These are phyloP conservation scores for Mionectes macconnelli DNA, from an alignment of 2,113 vertebrate species.

Conservation along the genomic window DNA sequence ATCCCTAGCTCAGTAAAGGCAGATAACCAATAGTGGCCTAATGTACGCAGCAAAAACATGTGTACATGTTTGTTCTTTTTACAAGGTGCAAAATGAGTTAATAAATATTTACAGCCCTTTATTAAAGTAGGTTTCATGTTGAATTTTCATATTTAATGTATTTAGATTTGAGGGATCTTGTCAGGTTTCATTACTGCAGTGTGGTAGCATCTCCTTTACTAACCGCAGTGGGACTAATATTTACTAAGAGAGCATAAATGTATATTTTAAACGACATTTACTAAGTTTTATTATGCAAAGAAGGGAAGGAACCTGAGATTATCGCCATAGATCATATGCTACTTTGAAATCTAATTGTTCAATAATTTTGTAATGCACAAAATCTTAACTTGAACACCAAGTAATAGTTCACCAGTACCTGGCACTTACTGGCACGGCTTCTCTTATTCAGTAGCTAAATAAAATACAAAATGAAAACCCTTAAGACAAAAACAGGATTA, in stretches of 20 bases:
- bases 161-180: background rate
- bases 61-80: background rate
- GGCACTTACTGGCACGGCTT: background rate
- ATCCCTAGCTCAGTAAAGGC: background rate
- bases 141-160: background rate
- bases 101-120: background rate
- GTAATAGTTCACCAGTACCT: background rate
- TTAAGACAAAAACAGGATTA: constrained; percentile 15
- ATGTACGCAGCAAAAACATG: background rate
- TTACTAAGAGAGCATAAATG: background rate
- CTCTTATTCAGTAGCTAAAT: background rate
- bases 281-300: background rate
- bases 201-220: background rate
- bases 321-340: background rate
- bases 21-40: background rate
- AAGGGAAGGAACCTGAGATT: background rate
- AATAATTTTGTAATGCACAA: background rate
- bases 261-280: background rate
- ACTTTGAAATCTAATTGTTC: background rate
- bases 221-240: background rate
- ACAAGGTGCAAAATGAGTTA: background rate
- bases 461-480: constrained; percentile 31
- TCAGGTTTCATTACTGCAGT: background rate
- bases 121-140: background rate
- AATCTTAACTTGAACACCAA: background rate